phyloP scores from a whole-genome alignment of 1,140 invertebrate species.

The Euura lappo region DNA sequence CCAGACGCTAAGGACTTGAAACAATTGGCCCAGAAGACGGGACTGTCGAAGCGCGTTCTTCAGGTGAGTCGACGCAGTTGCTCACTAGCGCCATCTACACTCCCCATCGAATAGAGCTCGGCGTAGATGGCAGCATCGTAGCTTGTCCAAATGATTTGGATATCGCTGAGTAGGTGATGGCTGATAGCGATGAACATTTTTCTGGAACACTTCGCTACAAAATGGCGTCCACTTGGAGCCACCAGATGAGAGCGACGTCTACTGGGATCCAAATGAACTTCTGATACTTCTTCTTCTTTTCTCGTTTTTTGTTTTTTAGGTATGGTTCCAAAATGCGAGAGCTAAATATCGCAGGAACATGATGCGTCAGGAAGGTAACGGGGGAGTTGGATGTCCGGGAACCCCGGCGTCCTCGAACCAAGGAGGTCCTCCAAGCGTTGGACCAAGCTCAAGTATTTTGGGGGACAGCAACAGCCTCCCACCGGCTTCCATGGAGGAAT shows the following conservation, averaged over 20 bases:
- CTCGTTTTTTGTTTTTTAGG: conserved; percentile 64
- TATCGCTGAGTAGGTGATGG: too few relatives aligned
- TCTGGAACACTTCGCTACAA: not conserved
- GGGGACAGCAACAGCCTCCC: conserved; percentile 59
- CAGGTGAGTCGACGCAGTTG: conserved; percentile 71
- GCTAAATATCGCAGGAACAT: conserved; percentile 93
- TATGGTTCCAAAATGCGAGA: conserved; percentile 98
- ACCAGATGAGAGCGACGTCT: not conserved
- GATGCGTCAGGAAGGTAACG: conserved; percentile 73
- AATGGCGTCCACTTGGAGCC: not conserved
- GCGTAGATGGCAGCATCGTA: too few relatives aligned
- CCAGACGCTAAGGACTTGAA: conserved; percentile 96
- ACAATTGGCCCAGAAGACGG: conserved; percentile 95
- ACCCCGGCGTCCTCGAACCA: conserved; percentile 55
- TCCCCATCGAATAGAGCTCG: too few relatives aligned
- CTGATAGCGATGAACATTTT: not conserved
- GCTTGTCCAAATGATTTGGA: too few relatives aligned
- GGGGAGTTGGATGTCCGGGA: conserved; percentile 49
- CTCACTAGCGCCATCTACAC: conserved; percentile 4
- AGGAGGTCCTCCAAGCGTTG: conserved; percentile 48
- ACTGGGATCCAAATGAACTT: not conserved
- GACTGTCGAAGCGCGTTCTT: conserved; percentile 91
- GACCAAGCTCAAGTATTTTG: conserved; percentile 48
- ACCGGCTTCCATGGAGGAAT: conserved; percentile 57
- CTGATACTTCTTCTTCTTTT: not conserved